phyloP scores from a whole-genome alignment of 2,797 vertebrate genomes.

The Cheirogaleus major region DNA sequence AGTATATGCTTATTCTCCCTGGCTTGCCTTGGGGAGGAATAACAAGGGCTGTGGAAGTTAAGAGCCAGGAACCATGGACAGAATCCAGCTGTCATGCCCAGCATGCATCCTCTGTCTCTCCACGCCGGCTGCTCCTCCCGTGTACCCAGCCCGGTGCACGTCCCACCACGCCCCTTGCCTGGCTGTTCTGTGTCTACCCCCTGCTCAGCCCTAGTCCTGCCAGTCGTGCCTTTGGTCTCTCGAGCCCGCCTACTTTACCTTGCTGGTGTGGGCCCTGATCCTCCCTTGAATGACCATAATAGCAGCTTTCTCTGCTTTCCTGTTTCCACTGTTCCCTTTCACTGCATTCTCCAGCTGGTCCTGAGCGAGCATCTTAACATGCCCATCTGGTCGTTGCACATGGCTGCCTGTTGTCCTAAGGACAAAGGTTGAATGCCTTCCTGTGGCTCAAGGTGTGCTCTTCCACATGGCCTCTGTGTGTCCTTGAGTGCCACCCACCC shows the following conservation, averaged over 20 bases:
- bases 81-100: background rate
- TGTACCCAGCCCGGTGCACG: accelerated
- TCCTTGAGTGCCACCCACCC: background rate
- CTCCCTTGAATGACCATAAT: accelerated
- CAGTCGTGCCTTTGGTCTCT: background rate
- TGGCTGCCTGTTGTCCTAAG: background rate
- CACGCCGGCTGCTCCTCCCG: background rate
- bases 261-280: background rate
- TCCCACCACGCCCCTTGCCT: accelerated
- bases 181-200: background rate
- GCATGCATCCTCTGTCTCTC: background rate
- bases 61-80: background rate
- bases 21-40: background rate
- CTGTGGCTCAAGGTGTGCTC: accelerated
- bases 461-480: background rate
- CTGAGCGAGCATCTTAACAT: background rate
- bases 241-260: accelerated
- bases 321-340: background rate
- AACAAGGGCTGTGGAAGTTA: background rate
- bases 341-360: background rate
- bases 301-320: background rate
- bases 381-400: background rate
- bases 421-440: background rate
- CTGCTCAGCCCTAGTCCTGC: background rate
- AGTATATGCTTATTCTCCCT: background rate